phyloP scores from a whole-genome alignment of 2,113 vertebrate genomes.

The Myrmophylax atrothorax region DNA sequence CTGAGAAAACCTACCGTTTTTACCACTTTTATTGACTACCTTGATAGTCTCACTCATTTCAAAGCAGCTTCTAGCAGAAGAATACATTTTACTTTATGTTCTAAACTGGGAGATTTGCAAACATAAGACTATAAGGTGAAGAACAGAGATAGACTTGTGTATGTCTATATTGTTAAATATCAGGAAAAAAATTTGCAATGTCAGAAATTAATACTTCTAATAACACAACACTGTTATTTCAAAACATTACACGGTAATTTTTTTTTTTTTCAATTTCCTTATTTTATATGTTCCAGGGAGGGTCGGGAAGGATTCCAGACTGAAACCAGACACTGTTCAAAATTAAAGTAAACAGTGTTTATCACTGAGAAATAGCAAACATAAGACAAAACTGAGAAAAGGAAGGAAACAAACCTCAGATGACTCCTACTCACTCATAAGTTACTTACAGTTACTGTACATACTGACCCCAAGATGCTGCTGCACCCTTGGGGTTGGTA shows the following conservation, averaged over 20 bases:
- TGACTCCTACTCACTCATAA: too few species aligned
- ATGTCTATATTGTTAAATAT: background rate
- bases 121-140: background rate
- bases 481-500: too few species aligned
- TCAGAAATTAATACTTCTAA: background rate
- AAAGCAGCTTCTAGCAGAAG: background rate
- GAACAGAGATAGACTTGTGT: background rate
- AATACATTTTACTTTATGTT: background rate
- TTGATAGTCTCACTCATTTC: background rate
- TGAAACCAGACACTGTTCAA: too few species aligned
- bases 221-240: rapidly evolving
- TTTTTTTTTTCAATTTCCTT: background rate
- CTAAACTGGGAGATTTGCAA: background rate
- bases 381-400: too few species aligned
- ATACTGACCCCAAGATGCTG: too few species aligned
- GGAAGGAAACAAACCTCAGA: too few species aligned
- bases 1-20: background rate
- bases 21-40: background rate
- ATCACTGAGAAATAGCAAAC: too few species aligned
- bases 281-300: too few species aligned
- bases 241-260: background rate
- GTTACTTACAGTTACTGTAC: too few species aligned
- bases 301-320: too few species aligned
- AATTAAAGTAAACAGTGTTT: too few species aligned
- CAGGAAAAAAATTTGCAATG: background rate